Evolutionary conservation across 2,888 invertebrate species (phyloP), one percentile per base, ranked within the genome.

Genomic region (Metellina segmentata): DNA sequence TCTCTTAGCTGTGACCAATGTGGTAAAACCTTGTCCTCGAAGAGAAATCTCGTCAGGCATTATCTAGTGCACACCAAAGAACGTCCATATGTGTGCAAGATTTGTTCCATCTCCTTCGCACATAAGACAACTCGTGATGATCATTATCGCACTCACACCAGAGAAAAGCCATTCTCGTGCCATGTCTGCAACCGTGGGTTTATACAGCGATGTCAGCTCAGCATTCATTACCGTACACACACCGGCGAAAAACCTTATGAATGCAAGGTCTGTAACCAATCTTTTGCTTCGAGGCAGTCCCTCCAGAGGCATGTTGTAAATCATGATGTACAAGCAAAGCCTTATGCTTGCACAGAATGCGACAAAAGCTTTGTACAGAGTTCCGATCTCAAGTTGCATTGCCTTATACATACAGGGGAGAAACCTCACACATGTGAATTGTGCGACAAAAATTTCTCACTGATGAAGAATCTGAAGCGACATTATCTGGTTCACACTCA

Each of bases 191-290:
- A 20, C 48, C 13, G 6, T 34, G 34, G 6, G 13, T 74, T 74
- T 74, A 7, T 13, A 7, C 74, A 48, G 34, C 20, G 6, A 20
- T 7, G 6, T n/a, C 7, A 13, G n/a, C 19, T 71, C 7, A 7
- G n/a, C 1, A n/a, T 16, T 11, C 74, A 74, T 9, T 74, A 74
- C 13, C 74, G 19, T 74, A 74, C 11, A 34, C 74, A 74, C 34
- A 74, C 74, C 20, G 34, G 48, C 13, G 74, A 74, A 6, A 74
- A 74, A 74, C 74, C 74, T 13, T 74, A 20, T 74, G 19, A n/a
- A 13, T 74, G 71, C 6, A n/a, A 71, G 8, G 19, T n/a, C 7
- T 71, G 71, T n/a, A 19, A 19, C 19, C 7, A 71, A n/a, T 7
- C n/a, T 8, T 71, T 71, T n/a, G 7, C n/a, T 13, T n/a, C 7